Percentiles rank a stretch among this genome's conserved stretches.
Evolutionary conservation across 2,797 vertebrate genomes (phyloP).

Genomic region (Girardinus metallicus): DNA sequence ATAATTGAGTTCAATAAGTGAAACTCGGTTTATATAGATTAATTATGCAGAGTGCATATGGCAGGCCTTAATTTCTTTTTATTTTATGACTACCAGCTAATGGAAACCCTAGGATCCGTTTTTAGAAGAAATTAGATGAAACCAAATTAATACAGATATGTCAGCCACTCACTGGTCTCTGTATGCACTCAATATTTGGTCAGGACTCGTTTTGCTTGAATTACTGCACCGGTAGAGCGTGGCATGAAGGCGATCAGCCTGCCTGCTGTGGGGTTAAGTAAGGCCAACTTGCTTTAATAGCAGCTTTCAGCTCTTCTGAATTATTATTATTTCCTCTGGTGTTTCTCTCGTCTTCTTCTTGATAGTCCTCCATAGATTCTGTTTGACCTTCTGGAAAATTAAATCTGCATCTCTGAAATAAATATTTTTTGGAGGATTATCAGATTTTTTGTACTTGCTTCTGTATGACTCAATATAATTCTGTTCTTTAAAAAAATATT

Average conservation of each 20-base stretch:
- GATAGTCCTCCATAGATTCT: neutral
- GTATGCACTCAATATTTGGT: neutral
- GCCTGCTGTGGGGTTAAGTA: neutral
- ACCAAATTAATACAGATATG: neutral
- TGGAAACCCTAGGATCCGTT: neutral
- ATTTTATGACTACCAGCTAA: neutral
- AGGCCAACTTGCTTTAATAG: neutral
- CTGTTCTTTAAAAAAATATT: neutral
- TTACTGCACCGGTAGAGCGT: neutral
- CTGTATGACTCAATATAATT: neutral
- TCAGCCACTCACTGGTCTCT: neutral
- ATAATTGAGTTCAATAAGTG: neutral
- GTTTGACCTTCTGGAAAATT: neutral
- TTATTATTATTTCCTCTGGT: neutral
- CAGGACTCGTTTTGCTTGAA: neutral
- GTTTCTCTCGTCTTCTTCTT: neutral
- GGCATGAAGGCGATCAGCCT: neutral
- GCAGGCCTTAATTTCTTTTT: neutral
- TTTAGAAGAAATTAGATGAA: neutral
- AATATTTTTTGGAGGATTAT: neutral
- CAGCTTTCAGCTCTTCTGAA: neutral
- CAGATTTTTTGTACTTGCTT: neutral
- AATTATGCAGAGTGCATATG: neutral
- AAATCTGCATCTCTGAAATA: neutral
- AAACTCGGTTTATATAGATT: neutral